Percentiles rank a stretch among this genome's conserved stretches.
phyloP scores from a whole-genome alignment of 2,113 vertebrate genomes.

The Petrocephalus microphthalmus region DNA sequence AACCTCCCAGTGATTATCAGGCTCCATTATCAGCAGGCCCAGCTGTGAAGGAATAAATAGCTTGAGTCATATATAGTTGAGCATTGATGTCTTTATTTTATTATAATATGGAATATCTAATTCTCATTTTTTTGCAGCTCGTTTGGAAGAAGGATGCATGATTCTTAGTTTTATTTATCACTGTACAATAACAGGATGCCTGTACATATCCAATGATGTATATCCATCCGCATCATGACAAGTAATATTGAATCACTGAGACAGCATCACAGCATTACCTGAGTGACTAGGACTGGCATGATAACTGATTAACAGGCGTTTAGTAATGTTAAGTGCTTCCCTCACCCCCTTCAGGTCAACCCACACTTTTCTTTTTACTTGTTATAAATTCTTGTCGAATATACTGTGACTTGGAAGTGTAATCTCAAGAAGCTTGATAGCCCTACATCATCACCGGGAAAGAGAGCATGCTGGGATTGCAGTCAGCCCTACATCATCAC shows the following conservation, averaged over 20 bases:
- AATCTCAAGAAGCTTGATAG: neutral
- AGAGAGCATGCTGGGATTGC: neutral
- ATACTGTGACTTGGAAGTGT: neutral
- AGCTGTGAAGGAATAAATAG: neutral
- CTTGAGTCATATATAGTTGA: neutral
- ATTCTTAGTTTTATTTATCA: neutral
- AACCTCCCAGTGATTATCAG: neutral
- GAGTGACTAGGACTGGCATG: no score
- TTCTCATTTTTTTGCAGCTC: neutral
- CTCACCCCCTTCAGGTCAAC: neutral
- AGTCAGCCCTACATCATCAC: no score
- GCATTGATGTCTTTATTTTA: neutral
- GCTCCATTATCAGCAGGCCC: neutral
- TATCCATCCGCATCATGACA: neutral
- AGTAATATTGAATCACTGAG: neutral
- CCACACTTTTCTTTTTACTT: neutral
- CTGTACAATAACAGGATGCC: neutral
- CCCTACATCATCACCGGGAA: neutral
- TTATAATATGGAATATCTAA: neutral
- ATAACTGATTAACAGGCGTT: neutral
- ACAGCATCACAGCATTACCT: neutral
- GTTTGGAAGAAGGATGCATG: neutral
- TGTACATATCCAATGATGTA: neutral
- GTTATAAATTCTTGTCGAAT: neutral
- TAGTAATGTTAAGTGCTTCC: neutral